Evolutionary conservation across 2,888 invertebrate genomes (phyloP).

Genomic region (Mesochorus sp.): DNA sequence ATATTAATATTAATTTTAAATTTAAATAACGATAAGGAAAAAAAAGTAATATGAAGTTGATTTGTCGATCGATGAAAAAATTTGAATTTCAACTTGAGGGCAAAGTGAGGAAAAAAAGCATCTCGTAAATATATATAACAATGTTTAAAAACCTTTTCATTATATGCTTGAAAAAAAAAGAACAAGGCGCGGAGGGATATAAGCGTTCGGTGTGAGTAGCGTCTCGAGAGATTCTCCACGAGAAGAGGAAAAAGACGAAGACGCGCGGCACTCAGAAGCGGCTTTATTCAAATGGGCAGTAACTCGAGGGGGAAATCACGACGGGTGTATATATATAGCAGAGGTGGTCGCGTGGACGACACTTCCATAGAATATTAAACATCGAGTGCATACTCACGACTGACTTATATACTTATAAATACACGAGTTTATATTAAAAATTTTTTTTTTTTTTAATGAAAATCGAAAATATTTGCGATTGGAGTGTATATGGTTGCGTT

Average conservation of each 20-base stretch:
- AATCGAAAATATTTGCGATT: background rate
- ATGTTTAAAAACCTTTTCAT: no score
- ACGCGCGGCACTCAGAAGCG: conserved; percentile 63
- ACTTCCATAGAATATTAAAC: conserved; percentile 77
- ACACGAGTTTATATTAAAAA: background rate
- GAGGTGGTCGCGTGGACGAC: conserved; percentile 79
- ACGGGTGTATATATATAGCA: conserved; percentile 29
- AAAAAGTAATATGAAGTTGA: no score
- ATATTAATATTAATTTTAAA: no score
- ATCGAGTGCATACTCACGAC: conserved; percentile 32
- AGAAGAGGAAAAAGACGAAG: conserved; percentile 42
- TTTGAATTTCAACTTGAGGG: no score
- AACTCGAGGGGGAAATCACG: conserved; percentile 6
- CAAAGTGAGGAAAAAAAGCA: no score
- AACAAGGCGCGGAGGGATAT: no score
- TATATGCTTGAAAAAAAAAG: no score
- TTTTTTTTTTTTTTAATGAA: no score
- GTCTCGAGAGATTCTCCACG: conserved; percentile 47
- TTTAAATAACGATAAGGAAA: no score
- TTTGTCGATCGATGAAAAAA: no score
- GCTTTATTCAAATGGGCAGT: conserved; percentile 72
- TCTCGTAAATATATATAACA: no score
- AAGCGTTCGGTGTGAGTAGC: conserved; percentile 38
- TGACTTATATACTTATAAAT: conserved; percentile 21
- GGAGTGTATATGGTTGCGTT: background rate